Conservation (phyloP, 2,113 vertebrate genomes). For the Muntiacus reevesi region DNA sequence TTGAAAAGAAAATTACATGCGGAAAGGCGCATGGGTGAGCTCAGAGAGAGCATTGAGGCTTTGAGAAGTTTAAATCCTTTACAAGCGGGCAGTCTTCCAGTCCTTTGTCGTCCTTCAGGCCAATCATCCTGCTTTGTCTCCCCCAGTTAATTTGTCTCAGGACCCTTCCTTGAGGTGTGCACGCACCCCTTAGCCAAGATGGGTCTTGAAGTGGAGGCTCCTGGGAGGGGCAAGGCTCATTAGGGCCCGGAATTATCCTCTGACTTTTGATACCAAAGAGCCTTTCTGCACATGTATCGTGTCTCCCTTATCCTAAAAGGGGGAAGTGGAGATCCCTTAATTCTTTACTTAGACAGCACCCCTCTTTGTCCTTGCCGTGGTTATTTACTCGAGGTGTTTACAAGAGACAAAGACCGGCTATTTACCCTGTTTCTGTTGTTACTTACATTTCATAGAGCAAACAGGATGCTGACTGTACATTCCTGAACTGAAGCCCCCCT, state of each 20-base stretch:
- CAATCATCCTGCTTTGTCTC: not conserved
- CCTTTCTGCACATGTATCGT: not conserved
- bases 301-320: not conserved
- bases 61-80: not conserved
- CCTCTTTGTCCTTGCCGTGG: not conserved
- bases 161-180: not conserved
- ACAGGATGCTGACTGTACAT: not conserved
- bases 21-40: accelerated
- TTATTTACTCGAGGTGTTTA: not conserved
- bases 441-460: not conserved
- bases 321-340: not conserved
- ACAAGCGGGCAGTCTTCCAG: accelerated
- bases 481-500: not conserved
- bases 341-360: not conserved
- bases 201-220: not conserved
- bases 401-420: not conserved
- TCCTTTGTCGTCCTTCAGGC: not conserved
- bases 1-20: not conserved
- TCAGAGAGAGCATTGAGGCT: accelerated
- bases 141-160: not conserved
- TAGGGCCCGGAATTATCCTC: not conserved
- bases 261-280: not conserved
- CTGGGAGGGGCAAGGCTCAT: not conserved
- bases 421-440: not conserved
- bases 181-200: not conserved